phyloP scores from a whole-genome alignment of 2,888 invertebrate species.

The Andrena flavipes region DNA sequence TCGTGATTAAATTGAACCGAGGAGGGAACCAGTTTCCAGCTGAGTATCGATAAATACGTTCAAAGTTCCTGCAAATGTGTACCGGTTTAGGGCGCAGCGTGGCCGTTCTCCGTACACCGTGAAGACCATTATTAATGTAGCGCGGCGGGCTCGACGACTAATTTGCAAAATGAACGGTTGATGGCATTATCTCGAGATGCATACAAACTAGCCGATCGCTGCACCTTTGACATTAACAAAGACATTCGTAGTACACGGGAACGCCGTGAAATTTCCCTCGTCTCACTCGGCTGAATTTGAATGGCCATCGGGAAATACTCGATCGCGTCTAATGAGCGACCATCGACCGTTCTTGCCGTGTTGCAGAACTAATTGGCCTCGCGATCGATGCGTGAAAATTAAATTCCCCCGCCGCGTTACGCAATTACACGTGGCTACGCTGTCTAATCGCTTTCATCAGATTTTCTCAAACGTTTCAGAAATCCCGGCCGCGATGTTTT shows the following conservation, averaged over 20 bases:
- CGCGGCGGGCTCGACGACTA: conserved; percentile 34
- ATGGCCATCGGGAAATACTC: neutral
- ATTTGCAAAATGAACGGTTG: conserved; percentile 52
- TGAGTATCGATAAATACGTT: conserved; percentile 47
- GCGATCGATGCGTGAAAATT: conserved; percentile 12
- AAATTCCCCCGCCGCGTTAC: neutral
- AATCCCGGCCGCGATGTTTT: neutral
- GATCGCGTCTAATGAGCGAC: conserved; percentile 3
- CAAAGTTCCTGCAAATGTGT: conserved; percentile 39
- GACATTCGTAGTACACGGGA: conserved; percentile 6
- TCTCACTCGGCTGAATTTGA: neutral
- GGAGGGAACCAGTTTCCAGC: conserved; percentile 58
- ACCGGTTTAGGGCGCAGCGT: conserved; percentile 53
- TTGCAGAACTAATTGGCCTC: neutral
- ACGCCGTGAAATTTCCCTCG: neutral
- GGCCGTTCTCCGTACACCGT: conserved; percentile 16
- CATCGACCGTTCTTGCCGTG: neutral
- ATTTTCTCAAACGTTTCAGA: neutral
- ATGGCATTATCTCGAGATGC: conserved; percentile 35
- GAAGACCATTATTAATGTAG: conserved; percentile 57
- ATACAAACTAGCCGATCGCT: conserved; percentile 4
- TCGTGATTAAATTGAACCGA: conserved; percentile 6
- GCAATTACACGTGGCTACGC: neutral
- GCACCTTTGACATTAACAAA: conserved; percentile 25
- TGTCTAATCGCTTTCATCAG: accelerated